These are phyloP conservation scores for Seira ritae DNA, from an alignment of 2,888 invertebrate species.

Conservation along the genomic window DNA sequence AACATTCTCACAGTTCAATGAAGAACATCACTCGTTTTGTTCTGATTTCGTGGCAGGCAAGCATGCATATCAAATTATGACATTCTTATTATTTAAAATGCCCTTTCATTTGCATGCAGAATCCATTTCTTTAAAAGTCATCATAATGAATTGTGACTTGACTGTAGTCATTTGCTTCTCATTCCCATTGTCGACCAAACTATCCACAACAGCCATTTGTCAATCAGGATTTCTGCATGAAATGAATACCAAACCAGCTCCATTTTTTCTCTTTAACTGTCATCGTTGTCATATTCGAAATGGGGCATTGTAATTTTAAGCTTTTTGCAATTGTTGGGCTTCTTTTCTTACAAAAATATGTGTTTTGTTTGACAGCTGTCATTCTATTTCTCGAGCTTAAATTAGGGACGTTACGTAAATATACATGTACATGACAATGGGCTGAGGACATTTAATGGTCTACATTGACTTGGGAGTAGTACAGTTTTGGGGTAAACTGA, in stretches of 20 bases:
- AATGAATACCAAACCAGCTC: slow-evolving; percentile 33
- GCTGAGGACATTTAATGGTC: too few relatives aligned
- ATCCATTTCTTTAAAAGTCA: slow-evolving; percentile 18
- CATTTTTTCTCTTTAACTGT: slow-evolving; percentile 25
- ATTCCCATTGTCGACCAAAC: slow-evolving; percentile 10
- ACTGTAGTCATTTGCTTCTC: slow-evolving; percentile 10
- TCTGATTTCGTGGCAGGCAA: slow-evolving; percentile 23
- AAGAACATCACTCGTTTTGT: slow-evolving; percentile 7
- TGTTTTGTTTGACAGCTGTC: slow-evolving; percentile 4
- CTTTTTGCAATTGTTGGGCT: not conserved
- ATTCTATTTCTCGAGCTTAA: not conserved
- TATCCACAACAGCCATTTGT: slow-evolving; percentile 48
- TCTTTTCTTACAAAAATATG: not conserved
- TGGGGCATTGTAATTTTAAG: not conserved
- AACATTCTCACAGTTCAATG: slow-evolving; percentile 8
- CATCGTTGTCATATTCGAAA: slow-evolving; percentile 6
- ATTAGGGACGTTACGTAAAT: too few relatives aligned
- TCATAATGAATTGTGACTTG: slow-evolving; percentile 17
- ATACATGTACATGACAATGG: too few relatives aligned
- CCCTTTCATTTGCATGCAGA: slow-evolving; percentile 33
- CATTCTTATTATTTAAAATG: slow-evolving; percentile 12
- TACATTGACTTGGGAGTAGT: too few relatives aligned
- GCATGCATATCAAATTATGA: slow-evolving; percentile 23
- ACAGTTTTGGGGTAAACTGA: too few relatives aligned
- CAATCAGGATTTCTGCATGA: slow-evolving; percentile 33